Conservation (phyloP, 2,113 vertebrate species). For the Psilopogon haemacephalus region DNA sequence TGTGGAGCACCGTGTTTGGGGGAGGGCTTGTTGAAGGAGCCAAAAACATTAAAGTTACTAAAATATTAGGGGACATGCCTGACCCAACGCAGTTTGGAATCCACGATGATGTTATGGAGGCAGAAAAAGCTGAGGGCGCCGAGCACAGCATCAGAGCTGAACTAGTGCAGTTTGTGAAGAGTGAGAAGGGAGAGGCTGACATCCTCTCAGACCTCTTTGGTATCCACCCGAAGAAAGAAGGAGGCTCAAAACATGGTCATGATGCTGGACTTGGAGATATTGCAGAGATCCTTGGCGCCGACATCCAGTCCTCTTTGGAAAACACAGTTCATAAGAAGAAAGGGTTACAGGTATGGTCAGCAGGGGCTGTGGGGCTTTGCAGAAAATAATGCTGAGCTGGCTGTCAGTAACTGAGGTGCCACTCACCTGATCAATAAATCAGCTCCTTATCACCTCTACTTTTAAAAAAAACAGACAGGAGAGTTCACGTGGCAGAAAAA, state of each 20-base stretch:
- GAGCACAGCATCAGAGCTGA: slow-evolving; percentile 79
- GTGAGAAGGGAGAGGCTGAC: slow-evolving; percentile 84
- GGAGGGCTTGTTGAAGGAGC: slow-evolving; percentile 96
- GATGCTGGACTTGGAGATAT: slow-evolving; percentile 93
- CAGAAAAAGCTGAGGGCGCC: slow-evolving; percentile 84
- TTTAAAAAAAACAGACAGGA: background rate
- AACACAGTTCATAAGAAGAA: slow-evolving; percentile 88
- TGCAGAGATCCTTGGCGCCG: slow-evolving; percentile 86
- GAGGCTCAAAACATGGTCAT: slow-evolving; percentile 82
- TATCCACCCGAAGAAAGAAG: slow-evolving; percentile 86
- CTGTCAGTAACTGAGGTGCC: background rate
- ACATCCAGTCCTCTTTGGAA: slow-evolving; percentile 84
- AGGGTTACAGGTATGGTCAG: slow-evolving; percentile 82
- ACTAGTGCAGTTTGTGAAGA: slow-evolving; percentile 83
- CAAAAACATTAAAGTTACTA: slow-evolving; percentile 97
- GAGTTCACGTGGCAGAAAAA: background rate
- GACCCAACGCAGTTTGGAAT: slow-evolving; percentile 98
- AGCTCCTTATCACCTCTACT: background rate
- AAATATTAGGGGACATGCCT: slow-evolving; percentile 97
- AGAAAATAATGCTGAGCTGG: background rate
- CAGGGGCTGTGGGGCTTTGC: background rate
- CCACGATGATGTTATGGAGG: slow-evolving; percentile 89
- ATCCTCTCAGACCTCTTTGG: slow-evolving; percentile 89
- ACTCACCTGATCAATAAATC: background rate
- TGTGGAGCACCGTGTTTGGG: slow-evolving; percentile 95